A percentile compares a stretch with the other conserved stretches of the same genome.
Conservation (phyloP, 2,113 vertebrate genomes). For the Leptobrachium ailaonicum region DNA sequence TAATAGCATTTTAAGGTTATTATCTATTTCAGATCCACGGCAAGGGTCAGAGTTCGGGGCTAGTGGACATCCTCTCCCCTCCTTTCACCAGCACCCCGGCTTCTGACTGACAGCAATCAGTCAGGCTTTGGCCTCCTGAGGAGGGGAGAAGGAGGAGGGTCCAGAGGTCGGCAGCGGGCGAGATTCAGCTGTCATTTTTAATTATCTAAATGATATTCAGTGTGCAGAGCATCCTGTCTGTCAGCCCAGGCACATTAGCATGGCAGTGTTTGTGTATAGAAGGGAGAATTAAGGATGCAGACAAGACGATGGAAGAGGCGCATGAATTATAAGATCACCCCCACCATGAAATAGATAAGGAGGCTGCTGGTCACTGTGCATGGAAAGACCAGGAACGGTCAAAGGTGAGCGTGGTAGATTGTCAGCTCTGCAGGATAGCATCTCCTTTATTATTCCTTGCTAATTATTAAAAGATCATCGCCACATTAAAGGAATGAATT, state of each 20-base stretch:
- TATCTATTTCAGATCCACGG: slow-evolving; percentile 92
- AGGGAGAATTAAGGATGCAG: slow-evolving; percentile 86
- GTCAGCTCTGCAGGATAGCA: background rate
- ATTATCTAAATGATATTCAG: slow-evolving; percentile 99
- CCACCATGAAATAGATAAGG: background rate
- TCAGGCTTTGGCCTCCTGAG: slow-evolving; percentile 87
- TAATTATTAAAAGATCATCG: background rate
- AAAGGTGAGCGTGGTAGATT: background rate
- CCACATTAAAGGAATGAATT: background rate
- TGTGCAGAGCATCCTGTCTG: slow-evolving; percentile 88
- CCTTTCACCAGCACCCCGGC: slow-evolving; percentile 65
- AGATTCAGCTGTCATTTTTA: slow-evolving; percentile 98
- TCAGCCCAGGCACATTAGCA: slow-evolving; percentile 95
- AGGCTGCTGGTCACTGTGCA: too few species aligned
- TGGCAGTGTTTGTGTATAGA: slow-evolving; percentile 99
- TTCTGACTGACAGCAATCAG: slow-evolving; percentile 99
- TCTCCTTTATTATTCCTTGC: background rate
- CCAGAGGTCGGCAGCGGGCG: slow-evolving; percentile 90
- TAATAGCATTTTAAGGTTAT: slow-evolving; percentile 96
- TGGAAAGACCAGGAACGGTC: background rate
- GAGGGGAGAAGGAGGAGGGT: slow-evolving; percentile 90
- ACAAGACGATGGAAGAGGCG: slow-evolving; percentile 62
- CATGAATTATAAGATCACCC: slow-evolving; percentile 36
- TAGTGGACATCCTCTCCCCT: slow-evolving; percentile 87
- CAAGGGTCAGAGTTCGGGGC: slow-evolving; percentile 89